Percentiles rank a stretch among this genome's conserved stretches.
These are phyloP conservation scores for Subacronicta megacephala DNA, from an alignment of 2,888 invertebrate genomes.

Conservation along the genomic window DNA sequence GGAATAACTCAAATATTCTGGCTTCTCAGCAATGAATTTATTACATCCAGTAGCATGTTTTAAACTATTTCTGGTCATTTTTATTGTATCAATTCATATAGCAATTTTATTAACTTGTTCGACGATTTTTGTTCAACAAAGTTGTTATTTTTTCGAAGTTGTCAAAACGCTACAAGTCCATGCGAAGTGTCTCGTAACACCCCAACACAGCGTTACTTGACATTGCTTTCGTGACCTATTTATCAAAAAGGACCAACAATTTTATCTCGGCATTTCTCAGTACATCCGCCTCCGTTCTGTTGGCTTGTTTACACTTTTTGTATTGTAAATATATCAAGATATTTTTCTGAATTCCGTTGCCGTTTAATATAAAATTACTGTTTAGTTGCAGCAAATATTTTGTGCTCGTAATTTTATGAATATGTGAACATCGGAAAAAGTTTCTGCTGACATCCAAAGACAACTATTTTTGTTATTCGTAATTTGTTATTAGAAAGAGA, in stretches of 20 bases:
- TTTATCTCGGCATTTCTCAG: slow-evolving; percentile 65
- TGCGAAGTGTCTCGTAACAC: slow-evolving; percentile 56
- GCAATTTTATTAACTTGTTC: slow-evolving; percentile 14
- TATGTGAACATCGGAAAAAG: slow-evolving; percentile 33
- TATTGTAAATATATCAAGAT: slow-evolving; percentile 69
- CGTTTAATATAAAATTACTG: slow-evolving; percentile 57
- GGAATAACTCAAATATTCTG: slow-evolving; percentile 30
- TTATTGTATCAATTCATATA: slow-evolving; percentile 10
- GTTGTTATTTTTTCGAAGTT: slow-evolving; percentile 47
- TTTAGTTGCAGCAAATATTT: slow-evolving; percentile 54
- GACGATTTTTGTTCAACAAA: slow-evolving; percentile 24
- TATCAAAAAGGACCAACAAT: slow-evolving; percentile 71
- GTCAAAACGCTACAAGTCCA: slow-evolving; percentile 49
- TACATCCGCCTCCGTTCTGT: slow-evolving; percentile 62
- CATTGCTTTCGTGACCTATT: slow-evolving; percentile 75
- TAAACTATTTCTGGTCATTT: slow-evolving; percentile 10
- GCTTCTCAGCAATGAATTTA: slow-evolving; percentile 14
- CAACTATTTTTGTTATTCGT: background rate
- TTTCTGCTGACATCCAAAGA: slow-evolving; percentile 1
- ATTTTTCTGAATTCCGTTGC: slow-evolving; percentile 56
- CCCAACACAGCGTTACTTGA: slow-evolving; percentile 58
- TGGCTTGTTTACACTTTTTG: slow-evolving; percentile 63
- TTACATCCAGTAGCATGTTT: slow-evolving; percentile 16
- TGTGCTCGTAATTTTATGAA: slow-evolving; percentile 34
- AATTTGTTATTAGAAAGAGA: too few relatives aligned